These are phyloP conservation scores for Toxotes chatareus DNA, from an alignment of 2,113 vertebrate genomes.

Conservation along the genomic window DNA sequence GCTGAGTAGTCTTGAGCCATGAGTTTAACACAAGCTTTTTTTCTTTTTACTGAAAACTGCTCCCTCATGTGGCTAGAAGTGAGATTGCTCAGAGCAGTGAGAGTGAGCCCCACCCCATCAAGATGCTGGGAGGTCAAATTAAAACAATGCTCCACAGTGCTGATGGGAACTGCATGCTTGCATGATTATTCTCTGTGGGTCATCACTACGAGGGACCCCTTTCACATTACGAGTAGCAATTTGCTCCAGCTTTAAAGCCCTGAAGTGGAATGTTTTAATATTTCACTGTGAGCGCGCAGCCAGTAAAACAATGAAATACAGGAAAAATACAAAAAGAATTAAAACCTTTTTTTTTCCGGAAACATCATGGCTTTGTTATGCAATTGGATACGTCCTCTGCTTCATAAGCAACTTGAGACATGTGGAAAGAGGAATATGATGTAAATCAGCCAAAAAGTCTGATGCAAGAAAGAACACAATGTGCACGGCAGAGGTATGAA, in stretches of 20 bases:
- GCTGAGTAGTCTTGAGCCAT: neutral
- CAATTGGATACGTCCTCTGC: slow-evolving; percentile 16
- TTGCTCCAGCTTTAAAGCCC: neutral
- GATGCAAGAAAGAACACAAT: slow-evolving; percentile 6
- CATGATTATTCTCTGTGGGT: too few relatives aligned
- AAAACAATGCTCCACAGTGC: too few relatives aligned
- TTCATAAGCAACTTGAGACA: neutral
- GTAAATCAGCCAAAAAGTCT: slow-evolving; percentile 19
- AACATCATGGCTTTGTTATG: neutral
- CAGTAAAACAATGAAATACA: neutral
- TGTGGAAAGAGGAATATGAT: slow-evolving; percentile 27
- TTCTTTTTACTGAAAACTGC: neutral
- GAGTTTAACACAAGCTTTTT: too few relatives aligned
- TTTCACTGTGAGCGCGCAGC: neutral
- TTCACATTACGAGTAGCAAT: neutral
- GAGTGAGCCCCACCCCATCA: too few relatives aligned
- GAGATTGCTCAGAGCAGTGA: neutral
- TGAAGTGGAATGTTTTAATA: neutral
- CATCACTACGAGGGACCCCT: neutral
- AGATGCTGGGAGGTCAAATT: neutral
- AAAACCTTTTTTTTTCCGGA: neutral
- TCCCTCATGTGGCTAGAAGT: neutral
- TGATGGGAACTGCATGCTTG: neutral
- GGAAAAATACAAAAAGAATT: neutral
- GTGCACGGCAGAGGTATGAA: neutral